These are phyloP conservation scores for Plusia festucae DNA, from an alignment of 2,888 invertebrate species.

Conservation along the genomic window DNA sequence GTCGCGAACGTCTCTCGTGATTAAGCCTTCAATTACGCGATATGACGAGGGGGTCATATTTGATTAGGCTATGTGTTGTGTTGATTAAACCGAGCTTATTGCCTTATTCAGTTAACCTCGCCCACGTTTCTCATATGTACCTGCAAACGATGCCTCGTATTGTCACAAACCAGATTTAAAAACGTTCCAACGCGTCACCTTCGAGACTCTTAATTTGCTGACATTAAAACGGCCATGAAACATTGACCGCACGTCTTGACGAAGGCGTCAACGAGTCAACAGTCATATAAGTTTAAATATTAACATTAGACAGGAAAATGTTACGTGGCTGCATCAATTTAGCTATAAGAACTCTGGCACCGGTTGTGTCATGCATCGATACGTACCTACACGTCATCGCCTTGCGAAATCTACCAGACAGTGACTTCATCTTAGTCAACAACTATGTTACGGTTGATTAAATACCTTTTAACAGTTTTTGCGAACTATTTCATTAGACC, in stretches of 20 bases:
- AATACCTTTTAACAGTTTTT: constrained; percentile 42
- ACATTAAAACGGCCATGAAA: constrained; percentile 78
- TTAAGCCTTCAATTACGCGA: constrained; percentile 88
- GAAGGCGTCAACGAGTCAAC: constrained; percentile 41
- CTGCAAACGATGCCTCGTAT: constrained; percentile 64
- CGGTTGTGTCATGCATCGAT: constrained; percentile 69
- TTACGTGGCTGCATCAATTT: constrained; percentile 65
- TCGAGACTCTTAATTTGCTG: constrained; percentile 66
- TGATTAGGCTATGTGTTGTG: constrained; percentile 88
- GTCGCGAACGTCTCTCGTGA: constrained; percentile 83
- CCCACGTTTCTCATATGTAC: constrained; percentile 71
- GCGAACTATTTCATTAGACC: constrained; percentile 25
- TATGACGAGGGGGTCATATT: constrained; percentile 88
- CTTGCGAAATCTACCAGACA: constrained; percentile 68
- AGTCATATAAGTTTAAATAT: constrained; percentile 56
- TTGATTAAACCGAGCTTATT: constrained; percentile 88
- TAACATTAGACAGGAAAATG: constrained; percentile 38
- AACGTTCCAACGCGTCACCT: constrained; percentile 63
- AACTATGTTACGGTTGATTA: constrained; percentile 35
- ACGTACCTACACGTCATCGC: constrained; percentile 50
- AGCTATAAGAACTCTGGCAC: constrained; percentile 51
- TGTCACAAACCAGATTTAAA: constrained; percentile 70
- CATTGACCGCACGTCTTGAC: constrained; percentile 64
- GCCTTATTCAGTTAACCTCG: constrained; percentile 83
- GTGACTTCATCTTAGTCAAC: constrained; percentile 68